Percentiles rank a stretch among this genome's conserved stretches.
Conservation (phyloP, 2,888 invertebrate species). For the Brachynemurus nebulosus region DNA sequence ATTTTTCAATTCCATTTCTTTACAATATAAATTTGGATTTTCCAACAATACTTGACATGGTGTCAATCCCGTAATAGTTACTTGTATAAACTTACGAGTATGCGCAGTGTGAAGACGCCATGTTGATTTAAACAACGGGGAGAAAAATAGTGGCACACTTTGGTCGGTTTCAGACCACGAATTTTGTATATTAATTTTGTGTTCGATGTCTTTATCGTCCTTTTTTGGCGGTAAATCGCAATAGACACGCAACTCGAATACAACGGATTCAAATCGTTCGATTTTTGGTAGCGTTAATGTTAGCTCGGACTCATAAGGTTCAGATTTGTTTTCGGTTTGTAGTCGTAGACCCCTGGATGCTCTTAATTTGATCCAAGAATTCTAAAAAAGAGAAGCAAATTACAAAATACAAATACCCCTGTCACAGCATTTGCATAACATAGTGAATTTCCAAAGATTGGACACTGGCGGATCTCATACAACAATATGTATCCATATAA, state of each 20-base stretch:
- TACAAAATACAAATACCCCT: too few species aligned
- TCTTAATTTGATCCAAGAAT: slow-evolving; percentile 44
- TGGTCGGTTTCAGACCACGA: slow-evolving; percentile 4
- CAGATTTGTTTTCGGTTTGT: slow-evolving; percentile 28
- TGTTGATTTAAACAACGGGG: slow-evolving; percentile 65
- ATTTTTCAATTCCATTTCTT: not conserved
- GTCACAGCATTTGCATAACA: too few species aligned
- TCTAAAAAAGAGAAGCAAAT: too few species aligned
- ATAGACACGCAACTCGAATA: slow-evolving; percentile 48
- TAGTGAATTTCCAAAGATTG: too few species aligned
- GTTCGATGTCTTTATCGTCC: slow-evolving; percentile 54
- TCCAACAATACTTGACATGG: slow-evolving; percentile 28
- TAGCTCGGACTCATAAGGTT: slow-evolving; percentile 36
- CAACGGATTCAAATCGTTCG: slow-evolving; percentile 49
- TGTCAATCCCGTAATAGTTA: slow-evolving; percentile 49
- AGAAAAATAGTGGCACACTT: slow-evolving; percentile 35
- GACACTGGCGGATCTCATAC: too few species aligned
- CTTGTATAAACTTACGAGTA: slow-evolving; percentile 73
- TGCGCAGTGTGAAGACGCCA: slow-evolving; percentile 75
- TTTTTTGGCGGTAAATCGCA: slow-evolving; percentile 62
- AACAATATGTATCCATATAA: too few species aligned
- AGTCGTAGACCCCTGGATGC: slow-evolving; percentile 54
- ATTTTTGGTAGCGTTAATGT: slow-evolving; percentile 41
- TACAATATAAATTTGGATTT: slow-evolving; percentile 26
- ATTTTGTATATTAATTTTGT: slow-evolving; percentile 31